These are phyloP conservation scores for Brotula barbata DNA, from an alignment of 2,797 vertebrate species.

Conservation along the genomic window DNA sequence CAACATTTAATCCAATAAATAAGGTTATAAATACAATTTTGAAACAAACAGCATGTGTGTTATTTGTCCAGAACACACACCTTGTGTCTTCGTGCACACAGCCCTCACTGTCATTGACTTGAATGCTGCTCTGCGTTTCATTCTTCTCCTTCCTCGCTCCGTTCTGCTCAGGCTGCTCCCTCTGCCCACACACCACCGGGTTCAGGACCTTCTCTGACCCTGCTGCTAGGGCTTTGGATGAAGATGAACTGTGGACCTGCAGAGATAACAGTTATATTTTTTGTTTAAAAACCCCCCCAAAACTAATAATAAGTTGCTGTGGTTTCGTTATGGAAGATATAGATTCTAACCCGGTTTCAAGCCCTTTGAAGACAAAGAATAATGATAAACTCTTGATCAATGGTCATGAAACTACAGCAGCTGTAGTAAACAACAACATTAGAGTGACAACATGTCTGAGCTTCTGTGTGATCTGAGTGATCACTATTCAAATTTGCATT, in stretches of 20 bases:
- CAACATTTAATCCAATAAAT: no score
- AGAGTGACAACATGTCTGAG: no score
- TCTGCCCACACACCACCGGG: conserved; percentile 17
- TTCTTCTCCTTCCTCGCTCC: conserved; percentile 70
- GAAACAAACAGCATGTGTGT: not conserved
- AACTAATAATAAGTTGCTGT: no score
- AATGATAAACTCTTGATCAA: not conserved
- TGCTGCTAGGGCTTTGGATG: conserved; percentile 1
- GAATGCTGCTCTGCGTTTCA: conserved; percentile 67
- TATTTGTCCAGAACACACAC: conserved; percentile 49
- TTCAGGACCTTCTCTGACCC: no score
- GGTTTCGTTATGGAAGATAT: not conserved
- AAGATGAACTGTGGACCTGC: no score
- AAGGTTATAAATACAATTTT: no score
- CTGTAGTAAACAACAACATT: no score
- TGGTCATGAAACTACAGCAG: not conserved
- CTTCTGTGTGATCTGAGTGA: no score
- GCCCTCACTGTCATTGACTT: conserved; percentile 60
- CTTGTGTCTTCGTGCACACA: conserved; percentile 51
- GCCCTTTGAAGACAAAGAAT: not conserved
- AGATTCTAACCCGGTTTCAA: not conserved
- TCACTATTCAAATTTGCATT: no score
- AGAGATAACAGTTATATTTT: no score
- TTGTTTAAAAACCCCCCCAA: no score
- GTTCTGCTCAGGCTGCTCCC: conserved; percentile 43